These are phyloP conservation scores for Antigone vipio DNA, from an alignment of 2,113 vertebrate genomes.

Conservation along the genomic window DNA sequence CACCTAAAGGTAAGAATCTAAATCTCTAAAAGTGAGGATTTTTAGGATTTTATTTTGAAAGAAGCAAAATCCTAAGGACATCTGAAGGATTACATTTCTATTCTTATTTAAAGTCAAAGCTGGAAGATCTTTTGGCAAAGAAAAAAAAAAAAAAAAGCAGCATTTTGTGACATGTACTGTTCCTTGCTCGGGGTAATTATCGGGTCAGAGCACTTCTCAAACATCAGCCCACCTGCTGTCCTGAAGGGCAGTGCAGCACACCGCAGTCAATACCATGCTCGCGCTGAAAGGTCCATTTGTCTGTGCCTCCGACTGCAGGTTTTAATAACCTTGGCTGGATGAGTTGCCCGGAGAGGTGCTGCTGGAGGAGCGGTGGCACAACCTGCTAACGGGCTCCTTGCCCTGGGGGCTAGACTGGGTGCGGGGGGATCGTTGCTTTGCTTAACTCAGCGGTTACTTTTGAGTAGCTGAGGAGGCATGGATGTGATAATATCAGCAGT, in stretches of 20 bases:
- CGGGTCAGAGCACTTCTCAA: not conserved
- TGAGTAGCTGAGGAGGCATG: not conserved
- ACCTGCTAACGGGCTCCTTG: not conserved
- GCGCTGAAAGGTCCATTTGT: not conserved
- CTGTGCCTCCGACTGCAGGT: not conserved
- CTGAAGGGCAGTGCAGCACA: not conserved
- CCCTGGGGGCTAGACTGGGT: not conserved
- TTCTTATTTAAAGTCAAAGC: not conserved
- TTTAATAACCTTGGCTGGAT: not conserved
- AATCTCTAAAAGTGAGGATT: not conserved
- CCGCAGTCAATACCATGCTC: not conserved
- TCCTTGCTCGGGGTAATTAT: not conserved
- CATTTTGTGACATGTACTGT: not conserved
- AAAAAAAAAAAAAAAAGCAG: not conserved
- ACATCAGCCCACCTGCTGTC: not conserved
- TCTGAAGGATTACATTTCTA: not conserved
- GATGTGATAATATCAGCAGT: not conserved
- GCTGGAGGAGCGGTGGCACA: no score
- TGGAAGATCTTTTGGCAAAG: not conserved
- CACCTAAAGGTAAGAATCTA: not conserved
- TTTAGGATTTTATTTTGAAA: not conserved
- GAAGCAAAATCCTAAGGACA: not conserved
- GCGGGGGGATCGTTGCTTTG: not conserved
- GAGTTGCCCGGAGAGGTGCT: not conserved
- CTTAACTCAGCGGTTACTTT: fast-evolving